phyloP scores from a whole-genome alignment of 2,888 invertebrate species.

The Zootermopsis nevadensis region DNA sequence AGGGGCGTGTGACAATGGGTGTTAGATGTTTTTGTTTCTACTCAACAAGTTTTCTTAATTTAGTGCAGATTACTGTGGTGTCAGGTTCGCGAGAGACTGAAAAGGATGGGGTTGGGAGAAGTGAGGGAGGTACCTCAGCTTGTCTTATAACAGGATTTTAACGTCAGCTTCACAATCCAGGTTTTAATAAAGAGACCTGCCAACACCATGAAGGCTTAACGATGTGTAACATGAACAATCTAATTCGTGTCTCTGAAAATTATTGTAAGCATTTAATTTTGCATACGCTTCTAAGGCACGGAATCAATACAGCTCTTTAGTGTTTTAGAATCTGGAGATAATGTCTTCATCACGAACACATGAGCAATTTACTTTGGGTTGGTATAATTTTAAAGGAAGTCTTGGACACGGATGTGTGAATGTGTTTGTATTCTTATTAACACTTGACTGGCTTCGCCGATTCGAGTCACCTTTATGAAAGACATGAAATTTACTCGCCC shows the following conservation, averaged over 20 bases:
- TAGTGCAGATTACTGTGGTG: neutral
- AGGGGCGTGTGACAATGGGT: neutral
- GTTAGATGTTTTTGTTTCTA: neutral
- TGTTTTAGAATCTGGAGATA: too few species aligned
- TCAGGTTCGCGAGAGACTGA: neutral
- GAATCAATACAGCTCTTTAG: too few species aligned
- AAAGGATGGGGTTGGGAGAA: neutral
- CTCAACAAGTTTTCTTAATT: constrained; percentile 8
- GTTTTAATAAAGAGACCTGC: neutral
- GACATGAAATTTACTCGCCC: too few species aligned
- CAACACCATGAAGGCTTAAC: neutral
- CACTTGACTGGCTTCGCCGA: neutral
- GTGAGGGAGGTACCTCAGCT: neutral
- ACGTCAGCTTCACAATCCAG: neutral
- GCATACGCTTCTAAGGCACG: too few species aligned
- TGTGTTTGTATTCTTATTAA: neutral
- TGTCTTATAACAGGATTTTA: constrained; percentile 3
- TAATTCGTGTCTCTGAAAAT: neutral
- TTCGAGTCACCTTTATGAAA: too few species aligned
- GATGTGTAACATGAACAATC: neutral
- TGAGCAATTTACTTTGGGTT: too few species aligned
- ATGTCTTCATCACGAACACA: too few species aligned
- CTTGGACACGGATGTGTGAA: too few species aligned
- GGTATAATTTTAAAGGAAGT: too few species aligned
- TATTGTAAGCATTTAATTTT: neutral